These are phyloP conservation scores for Semibalanus balanoides DNA, from an alignment of 1,140 invertebrate genomes.

Conservation along the genomic window DNA sequence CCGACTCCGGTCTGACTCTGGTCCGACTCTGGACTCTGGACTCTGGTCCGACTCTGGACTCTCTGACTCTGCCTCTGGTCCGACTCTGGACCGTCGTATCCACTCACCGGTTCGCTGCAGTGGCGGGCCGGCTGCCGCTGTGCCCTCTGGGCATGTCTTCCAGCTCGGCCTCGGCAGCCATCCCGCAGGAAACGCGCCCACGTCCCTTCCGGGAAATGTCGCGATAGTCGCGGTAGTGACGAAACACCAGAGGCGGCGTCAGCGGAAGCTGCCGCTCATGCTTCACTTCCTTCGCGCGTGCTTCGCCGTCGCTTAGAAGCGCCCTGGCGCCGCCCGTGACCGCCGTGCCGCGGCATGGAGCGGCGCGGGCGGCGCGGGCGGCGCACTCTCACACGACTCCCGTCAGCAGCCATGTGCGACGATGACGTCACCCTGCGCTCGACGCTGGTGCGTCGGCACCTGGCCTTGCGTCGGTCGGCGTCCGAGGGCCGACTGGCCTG, in stretches of 20 bases:
- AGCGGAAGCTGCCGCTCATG: neutral
- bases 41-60: too few relatives aligned
- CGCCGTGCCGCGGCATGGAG: too few relatives aligned
- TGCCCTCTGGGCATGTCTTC: neutral
- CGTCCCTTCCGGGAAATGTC: neutral
- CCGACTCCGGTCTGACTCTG: too few relatives aligned
- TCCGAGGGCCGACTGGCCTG: neutral
- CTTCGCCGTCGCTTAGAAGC: neutral
- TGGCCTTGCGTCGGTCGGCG: neutral
- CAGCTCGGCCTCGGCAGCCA: too few relatives aligned
- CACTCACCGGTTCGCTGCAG: too few relatives aligned
- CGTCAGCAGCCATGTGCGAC: neutral
- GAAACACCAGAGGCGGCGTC: neutral
- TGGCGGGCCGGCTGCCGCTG: too few relatives aligned
- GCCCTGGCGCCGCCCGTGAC: neutral
- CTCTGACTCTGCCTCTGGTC: too few relatives aligned
- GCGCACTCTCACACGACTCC: neutral
- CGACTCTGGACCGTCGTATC: too few relatives aligned
- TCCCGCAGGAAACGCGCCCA: neutral
- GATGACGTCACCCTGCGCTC: neutral
- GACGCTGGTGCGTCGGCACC: neutral
- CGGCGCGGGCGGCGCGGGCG: too few relatives aligned
- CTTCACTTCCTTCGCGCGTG: too few relatives aligned
- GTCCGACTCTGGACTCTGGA: too few relatives aligned
- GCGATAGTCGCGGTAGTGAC: neutral